Conservation (phyloP, 1,140 invertebrate species). For the Protaetia brevitarsis region DNA sequence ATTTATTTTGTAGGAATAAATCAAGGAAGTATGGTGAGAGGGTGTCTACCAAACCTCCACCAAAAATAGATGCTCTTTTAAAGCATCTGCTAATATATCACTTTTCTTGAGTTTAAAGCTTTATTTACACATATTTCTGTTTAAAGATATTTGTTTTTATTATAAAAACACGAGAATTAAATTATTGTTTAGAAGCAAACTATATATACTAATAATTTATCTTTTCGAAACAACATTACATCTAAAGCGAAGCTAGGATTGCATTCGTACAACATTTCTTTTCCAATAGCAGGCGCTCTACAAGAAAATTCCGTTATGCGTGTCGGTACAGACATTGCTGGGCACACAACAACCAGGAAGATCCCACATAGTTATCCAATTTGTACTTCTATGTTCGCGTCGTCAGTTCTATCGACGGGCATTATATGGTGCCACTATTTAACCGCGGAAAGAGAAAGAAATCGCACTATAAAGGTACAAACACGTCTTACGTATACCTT, state of each 20-base stretch:
- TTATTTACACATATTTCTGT: too few relatives aligned
- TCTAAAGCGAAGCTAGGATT: background rate
- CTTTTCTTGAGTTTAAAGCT: too few relatives aligned
- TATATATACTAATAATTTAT: background rate
- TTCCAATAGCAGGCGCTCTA: background rate
- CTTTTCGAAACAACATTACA: background rate
- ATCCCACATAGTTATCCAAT: background rate
- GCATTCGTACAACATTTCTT: background rate
- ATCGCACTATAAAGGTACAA: background rate
- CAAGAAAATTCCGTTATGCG: background rate
- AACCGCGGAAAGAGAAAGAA: background rate
- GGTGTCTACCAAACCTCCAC: too few relatives aligned
- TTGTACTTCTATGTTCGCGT: background rate
- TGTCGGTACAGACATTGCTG: background rate
- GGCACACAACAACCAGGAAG: background rate
- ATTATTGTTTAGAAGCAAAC: too few relatives aligned
- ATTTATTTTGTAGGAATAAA: too few relatives aligned
- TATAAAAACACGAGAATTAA: too few relatives aligned
- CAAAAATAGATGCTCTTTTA: too few relatives aligned
- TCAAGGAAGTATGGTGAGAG: too few relatives aligned
- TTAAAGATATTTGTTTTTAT: too few relatives aligned
- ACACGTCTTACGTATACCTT: background rate
- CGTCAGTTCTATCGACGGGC: background rate
- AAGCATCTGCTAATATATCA: too few relatives aligned
- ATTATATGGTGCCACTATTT: background rate